Evolutionary conservation across 35 echinoderm and acorn worm species (phyloP).

Genomic region (Hemicentrotus pulcherrimus): DNA sequence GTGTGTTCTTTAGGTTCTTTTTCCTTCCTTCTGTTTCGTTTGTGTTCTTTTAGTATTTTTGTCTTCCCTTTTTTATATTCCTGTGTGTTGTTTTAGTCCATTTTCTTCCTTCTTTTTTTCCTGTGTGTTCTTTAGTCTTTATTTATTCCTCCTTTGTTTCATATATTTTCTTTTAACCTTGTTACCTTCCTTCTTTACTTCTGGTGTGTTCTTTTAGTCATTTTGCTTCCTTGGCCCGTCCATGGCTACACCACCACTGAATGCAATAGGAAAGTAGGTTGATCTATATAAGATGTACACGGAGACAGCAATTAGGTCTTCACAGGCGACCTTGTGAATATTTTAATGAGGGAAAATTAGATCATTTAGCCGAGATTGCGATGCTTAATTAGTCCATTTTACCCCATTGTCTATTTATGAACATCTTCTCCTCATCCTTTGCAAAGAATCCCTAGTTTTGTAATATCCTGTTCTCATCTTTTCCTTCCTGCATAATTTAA

Average conservation of each 20-base stretch:
- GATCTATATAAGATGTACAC: neutral
- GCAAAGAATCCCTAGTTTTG: neutral
- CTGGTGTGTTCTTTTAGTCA: neutral
- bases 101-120: too few species aligned
- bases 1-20: too few species aligned
- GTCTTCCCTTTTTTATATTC: too few species aligned
- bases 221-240: neutral
- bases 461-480: neutral
- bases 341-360: neutral
- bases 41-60: too few species aligned
- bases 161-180: too few species aligned
- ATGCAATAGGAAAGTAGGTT: neutral
- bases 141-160: too few species aligned
- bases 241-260: neutral
- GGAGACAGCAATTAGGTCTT: neutral
- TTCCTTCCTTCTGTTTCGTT: too few species aligned
- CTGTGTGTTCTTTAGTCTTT: too few species aligned
- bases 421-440: neutral
- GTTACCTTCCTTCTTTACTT: too few species aligned
- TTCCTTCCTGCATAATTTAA: too few species aligned
- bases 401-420: neutral
- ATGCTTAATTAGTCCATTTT: neutral
- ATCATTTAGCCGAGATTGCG: neutral
- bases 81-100: too few species aligned
- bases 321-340: neutral